Percentiles rank a stretch among this genome's conserved stretches.
Evolutionary conservation across 2,797 vertebrate species (phyloP).

Genomic region (Spea hammondii): DNA sequence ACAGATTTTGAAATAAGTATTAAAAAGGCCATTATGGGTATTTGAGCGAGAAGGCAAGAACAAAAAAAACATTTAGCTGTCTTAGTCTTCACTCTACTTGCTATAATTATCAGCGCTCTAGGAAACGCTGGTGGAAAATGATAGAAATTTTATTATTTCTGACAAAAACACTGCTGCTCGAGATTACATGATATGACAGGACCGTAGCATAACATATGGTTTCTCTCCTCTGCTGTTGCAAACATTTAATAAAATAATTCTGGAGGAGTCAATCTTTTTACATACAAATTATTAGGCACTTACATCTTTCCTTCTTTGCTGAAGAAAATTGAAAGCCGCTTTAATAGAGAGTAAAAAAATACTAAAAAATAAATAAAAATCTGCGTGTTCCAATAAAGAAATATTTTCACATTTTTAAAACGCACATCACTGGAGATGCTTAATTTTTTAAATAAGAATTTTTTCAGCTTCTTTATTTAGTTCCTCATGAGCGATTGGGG

Average conservation of each 20-base stretch:
- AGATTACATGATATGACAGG: background rate
- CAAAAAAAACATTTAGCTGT: background rate
- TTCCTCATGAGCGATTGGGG: slow-evolving; percentile 19
- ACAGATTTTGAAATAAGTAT: too few species aligned
- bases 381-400: too few species aligned
- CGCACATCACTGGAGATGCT: background rate
- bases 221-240: background rate
- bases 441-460: background rate
- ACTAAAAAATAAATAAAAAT: background rate
- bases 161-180: background rate
- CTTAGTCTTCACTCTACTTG: background rate
- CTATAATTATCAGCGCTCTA: background rate
- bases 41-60: background rate
- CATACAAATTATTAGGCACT: background rate
- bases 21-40: too few species aligned
- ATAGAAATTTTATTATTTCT: background rate
- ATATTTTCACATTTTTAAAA: too few species aligned
- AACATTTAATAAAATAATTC: background rate
- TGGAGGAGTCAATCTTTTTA: background rate
- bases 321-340: background rate
- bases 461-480: background rate
- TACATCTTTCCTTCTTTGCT: background rate
- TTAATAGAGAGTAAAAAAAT: too few species aligned
- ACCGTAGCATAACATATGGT: background rate
- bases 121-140: background rate